Percentiles rank a stretch among this genome's conserved stretches.
Conservation (phyloP, 1,140 invertebrate species). For the Microplitis mediator region DNA sequence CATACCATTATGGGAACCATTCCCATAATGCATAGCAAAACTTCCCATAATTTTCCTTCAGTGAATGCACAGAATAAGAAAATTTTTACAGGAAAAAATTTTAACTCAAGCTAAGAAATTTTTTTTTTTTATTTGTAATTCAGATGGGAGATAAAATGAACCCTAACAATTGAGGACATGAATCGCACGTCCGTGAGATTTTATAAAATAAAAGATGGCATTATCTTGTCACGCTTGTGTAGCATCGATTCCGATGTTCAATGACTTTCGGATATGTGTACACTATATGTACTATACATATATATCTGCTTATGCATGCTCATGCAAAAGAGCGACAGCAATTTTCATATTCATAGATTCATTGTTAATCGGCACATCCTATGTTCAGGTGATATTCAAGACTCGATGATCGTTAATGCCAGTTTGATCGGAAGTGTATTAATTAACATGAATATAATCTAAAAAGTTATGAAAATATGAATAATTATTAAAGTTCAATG, state of each 20-base stretch:
- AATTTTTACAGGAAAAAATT: too few species aligned
- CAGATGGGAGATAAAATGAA: too few species aligned
- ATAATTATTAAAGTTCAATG: neutral
- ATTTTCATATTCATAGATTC: conserved; percentile 56
- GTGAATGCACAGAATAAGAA: too few species aligned
- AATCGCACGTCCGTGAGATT: neutral
- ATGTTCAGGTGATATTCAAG: neutral
- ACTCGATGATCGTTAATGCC: conserved; percentile 9
- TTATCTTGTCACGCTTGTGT: neutral
- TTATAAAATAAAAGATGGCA: neutral
- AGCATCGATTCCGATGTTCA: conserved; percentile 3
- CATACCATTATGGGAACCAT: too few species aligned
- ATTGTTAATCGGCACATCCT: conserved; percentile 47
- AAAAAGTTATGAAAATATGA: neutral
- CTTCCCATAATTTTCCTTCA: too few species aligned
- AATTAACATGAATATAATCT: neutral
- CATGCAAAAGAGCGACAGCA: conserved; percentile 19
- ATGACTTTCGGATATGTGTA: conserved; percentile 7
- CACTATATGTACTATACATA: neutral
- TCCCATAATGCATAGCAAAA: too few species aligned
- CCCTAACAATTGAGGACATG: too few species aligned
- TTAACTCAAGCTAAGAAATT: too few species aligned
- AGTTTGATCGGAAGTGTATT: neutral
- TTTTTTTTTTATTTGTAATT: too few species aligned
- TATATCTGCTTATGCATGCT: neutral